Conservation (phyloP, 2,797 vertebrate genomes). For the Eulemur coronatus region DNA sequence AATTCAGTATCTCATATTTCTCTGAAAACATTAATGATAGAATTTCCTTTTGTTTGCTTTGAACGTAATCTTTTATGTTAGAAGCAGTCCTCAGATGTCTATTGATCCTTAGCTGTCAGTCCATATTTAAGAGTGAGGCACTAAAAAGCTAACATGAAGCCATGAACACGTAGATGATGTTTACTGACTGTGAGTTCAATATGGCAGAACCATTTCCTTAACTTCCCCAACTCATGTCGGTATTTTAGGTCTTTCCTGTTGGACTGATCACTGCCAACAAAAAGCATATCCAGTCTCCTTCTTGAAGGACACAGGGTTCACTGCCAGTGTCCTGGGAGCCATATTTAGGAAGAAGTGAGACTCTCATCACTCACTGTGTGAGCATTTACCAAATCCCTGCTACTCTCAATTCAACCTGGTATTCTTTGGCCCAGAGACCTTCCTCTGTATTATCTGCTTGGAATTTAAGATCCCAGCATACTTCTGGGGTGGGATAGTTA, state of each 20-base stretch:
- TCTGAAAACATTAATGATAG: neutral
- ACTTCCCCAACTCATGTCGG: accelerated
- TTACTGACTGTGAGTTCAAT: neutral
- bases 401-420: neutral
- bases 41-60: neutral
- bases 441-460: neutral
- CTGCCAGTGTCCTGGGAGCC: neutral
- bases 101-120: neutral
- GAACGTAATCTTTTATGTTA: neutral
- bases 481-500: neutral
- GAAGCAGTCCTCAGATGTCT: neutral
- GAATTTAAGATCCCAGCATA: neutral
- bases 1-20: neutral
- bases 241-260: neutral
- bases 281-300: neutral
- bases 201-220: neutral
- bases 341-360: neutral
- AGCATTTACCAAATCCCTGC: neutral
- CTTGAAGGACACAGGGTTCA: neutral
- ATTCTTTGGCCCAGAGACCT: neutral
- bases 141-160: neutral
- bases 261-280: neutral
- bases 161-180: neutral
- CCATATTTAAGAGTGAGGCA: neutral
- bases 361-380: neutral